Evolutionary conservation across 1,140 invertebrate genomes (phyloP).

Genomic region (Probaryconus sp.): DNA sequence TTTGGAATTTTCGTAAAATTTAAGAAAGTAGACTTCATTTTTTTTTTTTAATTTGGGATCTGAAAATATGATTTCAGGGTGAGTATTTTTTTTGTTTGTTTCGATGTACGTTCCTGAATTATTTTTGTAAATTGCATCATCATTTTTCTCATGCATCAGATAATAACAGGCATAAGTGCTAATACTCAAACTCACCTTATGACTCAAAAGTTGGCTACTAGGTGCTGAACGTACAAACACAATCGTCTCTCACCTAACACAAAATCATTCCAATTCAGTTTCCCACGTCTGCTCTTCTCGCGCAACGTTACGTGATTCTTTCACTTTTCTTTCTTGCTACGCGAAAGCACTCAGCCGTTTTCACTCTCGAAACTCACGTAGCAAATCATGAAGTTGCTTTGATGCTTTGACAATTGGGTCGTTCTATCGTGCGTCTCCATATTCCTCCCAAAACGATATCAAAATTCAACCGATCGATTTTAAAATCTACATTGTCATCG

Average conservation of each 20-base stretch:
- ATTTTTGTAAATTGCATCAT: not conserved
- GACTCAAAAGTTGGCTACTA: constrained; percentile 29
- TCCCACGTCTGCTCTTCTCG: constrained; percentile 52
- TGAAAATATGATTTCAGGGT: too few species aligned
- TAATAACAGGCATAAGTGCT: too few species aligned
- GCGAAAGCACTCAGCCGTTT: constrained; percentile 64
- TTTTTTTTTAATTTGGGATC: too few species aligned
- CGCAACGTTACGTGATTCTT: constrained; percentile 52
- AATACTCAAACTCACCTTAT: constrained; percentile 51
- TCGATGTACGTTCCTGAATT: not conserved
- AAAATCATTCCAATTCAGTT: constrained; percentile 54
- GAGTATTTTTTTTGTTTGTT: too few species aligned
- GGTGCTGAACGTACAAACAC: constrained; percentile 16
- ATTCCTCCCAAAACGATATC: not conserved
- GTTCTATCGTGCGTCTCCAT: constrained; percentile 39
- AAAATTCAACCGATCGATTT: constrained; percentile 6
- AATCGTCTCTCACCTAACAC: constrained; percentile 17
- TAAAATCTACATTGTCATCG: too few species aligned
- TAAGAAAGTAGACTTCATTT: too few species aligned
- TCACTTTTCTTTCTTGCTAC: constrained; percentile 49
- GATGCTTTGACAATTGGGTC: constrained; percentile 33
- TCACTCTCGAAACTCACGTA: constrained; percentile 72
- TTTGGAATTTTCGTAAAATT: too few species aligned
- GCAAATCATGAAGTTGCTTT: constrained; percentile 65
- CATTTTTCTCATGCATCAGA: too few species aligned